Evolutionary conservation across 2,888 invertebrate species (phyloP).

Genomic region (Graphium colonna): DNA sequence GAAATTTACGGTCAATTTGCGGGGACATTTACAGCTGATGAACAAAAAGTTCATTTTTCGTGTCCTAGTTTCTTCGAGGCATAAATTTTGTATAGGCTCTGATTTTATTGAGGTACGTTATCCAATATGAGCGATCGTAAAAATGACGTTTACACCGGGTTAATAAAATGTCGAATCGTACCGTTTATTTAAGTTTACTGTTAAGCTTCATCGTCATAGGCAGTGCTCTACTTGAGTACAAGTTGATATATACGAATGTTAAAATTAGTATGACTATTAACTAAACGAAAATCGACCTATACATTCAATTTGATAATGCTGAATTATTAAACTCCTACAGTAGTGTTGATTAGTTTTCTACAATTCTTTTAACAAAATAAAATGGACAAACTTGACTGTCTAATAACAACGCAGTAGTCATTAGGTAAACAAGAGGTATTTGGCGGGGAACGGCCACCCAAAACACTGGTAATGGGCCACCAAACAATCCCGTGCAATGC

Average conservation of each 20-base stretch:
- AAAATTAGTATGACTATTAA: too few species aligned
- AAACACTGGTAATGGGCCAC: background rate
- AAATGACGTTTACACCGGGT: conserved; percentile 18
- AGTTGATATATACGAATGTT: too few species aligned
- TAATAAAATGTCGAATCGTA: conserved; percentile 16
- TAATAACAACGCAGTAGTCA: background rate
- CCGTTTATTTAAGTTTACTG: conserved; percentile 11
- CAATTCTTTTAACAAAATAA: background rate
- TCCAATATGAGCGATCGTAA: conserved; percentile 20
- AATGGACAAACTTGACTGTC: background rate
- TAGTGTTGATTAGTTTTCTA: too few species aligned
- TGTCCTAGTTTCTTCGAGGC: conserved; percentile 49
- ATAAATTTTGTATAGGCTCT: conserved; percentile 31
- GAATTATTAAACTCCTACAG: too few species aligned
- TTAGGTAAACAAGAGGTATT: background rate
- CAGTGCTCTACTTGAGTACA: too few species aligned
- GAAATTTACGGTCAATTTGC: conserved; percentile 71
- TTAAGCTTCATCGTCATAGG: background rate
- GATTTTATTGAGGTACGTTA: conserved; percentile 22
- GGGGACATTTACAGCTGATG: conserved; percentile 71
- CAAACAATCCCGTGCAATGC: background rate
- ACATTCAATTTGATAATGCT: too few species aligned
- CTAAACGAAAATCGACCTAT: too few species aligned
- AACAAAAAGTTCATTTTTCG: conserved; percentile 57
- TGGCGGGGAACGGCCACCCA: background rate